Evolutionary conservation across 2,888 invertebrate species (phyloP).

Genomic region (Maniola hyperantus): DNA sequence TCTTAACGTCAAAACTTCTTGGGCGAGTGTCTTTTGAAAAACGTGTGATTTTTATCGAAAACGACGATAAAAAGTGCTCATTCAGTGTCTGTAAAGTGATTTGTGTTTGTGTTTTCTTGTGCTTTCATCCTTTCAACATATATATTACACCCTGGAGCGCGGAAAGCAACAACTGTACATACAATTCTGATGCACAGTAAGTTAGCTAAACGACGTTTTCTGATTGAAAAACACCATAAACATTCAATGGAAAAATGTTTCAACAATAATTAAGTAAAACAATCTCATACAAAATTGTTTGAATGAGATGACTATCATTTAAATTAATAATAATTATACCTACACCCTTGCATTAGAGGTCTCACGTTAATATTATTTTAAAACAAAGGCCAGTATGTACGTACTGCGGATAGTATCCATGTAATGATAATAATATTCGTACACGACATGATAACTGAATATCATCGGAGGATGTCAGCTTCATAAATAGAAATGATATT

Average conservation of each 20-base stretch:
- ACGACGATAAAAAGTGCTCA: conserved; percentile 44
- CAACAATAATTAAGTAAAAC: conserved; percentile 1
- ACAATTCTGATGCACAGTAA: conserved; percentile 71
- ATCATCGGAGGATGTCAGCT: conserved; percentile 40
- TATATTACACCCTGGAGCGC: conserved; percentile 51
- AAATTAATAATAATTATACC: conserved; percentile 14
- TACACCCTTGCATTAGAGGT: conserved; percentile 30
- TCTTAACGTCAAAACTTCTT: conserved; percentile 72
- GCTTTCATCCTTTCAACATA: conserved; percentile 43
- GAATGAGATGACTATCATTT: background rate
- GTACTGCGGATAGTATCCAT: conserved; percentile 27
- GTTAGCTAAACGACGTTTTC: conserved; percentile 41
- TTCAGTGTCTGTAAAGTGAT: conserved; percentile 57
- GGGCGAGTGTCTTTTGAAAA: conserved; percentile 63
- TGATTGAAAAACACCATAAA: conserved; percentile 1
- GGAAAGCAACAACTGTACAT: conserved; percentile 51
- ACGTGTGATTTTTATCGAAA: conserved; percentile 63
- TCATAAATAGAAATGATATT: conserved; percentile 41
- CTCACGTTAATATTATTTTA: conserved; percentile 25
- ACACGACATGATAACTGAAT: conserved; percentile 34
- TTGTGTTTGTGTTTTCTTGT: conserved; percentile 49
- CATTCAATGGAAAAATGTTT: background rate
- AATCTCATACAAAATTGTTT: background rate
- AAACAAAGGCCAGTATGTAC: conserved; percentile 17
- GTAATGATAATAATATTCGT: conserved; percentile 17